Percentiles rank a stretch among this genome's conserved stretches.
phyloP scores from a whole-genome alignment of 2,888 invertebrate species.

The Drosophila merina region DNA sequence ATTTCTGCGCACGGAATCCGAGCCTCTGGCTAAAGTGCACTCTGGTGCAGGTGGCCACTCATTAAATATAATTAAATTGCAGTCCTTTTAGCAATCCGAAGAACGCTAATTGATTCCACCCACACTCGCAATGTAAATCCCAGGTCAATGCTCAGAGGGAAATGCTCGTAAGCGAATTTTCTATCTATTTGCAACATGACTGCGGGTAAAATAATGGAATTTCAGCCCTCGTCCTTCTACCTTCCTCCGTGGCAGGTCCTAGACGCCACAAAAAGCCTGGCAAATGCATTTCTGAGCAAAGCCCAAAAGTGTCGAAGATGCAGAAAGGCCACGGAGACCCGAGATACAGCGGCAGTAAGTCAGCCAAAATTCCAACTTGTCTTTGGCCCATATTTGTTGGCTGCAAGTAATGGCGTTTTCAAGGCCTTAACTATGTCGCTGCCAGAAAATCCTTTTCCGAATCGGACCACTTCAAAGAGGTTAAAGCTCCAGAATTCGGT shows the following conservation, averaged over 20 bases:
- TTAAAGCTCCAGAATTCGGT: background rate
- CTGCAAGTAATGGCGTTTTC: slow-evolving; percentile 41
- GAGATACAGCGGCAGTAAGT: slow-evolving; percentile 27
- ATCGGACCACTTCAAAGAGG: slow-evolving; percentile 4
- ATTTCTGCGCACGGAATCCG: too few species aligned
- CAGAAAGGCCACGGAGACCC: slow-evolving; percentile 39
- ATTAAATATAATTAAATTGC: slow-evolving; percentile 20
- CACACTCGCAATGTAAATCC: background rate
- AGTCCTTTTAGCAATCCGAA: background rate
- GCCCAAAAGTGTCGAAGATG: slow-evolving; percentile 48
- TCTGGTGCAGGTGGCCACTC: slow-evolving; percentile 6
- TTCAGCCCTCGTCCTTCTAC: slow-evolving; percentile 10
- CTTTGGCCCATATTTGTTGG: slow-evolving; percentile 2
- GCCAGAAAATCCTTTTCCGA: slow-evolving; percentile 27
- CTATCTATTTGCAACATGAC: slow-evolving; percentile 46
- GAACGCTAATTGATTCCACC: slow-evolving; percentile 21
- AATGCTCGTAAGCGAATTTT: slow-evolving; percentile 46
- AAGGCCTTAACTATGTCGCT: slow-evolving; percentile 41
- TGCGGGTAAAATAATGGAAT: slow-evolving; percentile 46
- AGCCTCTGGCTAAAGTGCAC: background rate
- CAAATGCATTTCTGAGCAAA: slow-evolving; percentile 41
- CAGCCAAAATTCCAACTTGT: slow-evolving; percentile 37
- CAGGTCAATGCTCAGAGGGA: slow-evolving; percentile 28
- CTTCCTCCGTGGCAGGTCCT: slow-evolving; percentile 5
- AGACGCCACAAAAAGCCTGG: slow-evolving; percentile 38